Base-by-base conservation (phyloP, 2,797 vertebrate genomes). In the Epinephelus awoara region DNA sequence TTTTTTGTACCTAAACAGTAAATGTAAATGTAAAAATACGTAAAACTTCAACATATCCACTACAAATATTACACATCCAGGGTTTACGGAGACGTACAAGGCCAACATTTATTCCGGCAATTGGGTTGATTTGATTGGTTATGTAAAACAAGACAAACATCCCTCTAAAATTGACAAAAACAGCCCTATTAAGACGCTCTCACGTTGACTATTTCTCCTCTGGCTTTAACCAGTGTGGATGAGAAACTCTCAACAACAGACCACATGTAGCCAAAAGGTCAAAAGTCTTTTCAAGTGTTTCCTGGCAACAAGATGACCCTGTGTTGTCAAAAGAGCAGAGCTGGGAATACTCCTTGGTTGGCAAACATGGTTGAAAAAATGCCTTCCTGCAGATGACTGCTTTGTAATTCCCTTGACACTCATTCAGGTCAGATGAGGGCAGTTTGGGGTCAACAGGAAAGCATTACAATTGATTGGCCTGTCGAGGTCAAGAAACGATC, bases 291-390 rank as follows among this genome's bases (percentile, higher is more conserved):
- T 84, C 44, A 86, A 89, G 67, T 38, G 86, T 90, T 80, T 77
- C 90, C 83, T 66, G 82, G 90, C 88, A 91, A 91, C 92, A 52
- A 25, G 52, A 65, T 80, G 80, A 90, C 81, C 67, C 66, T 6
- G 42, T 40, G 64, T 55, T 18, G 38, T 81, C 68, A 78, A 83
- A 77, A 54, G 49, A 67, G 64, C 57, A 47, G 29, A 18, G 76
- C 74, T 8, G 42, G 57, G 67, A 67, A 3, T 6, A 19, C 29
- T 17, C 15, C 11, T 51, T 42, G 47, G 59, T 72, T 69, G 66
- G 76, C 79, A 88, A 89, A 88, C 63, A 71, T 14, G 27, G 44
- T 46, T 34, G 27, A 58, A 19, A 79, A 79, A 83, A 80, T 38
- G 82, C 80, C 67, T 85, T 84, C 80, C 76, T 10, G 42, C 62